Percentiles rank a stretch among this genome's conserved stretches.
Conservation (phyloP, 2,113 vertebrate genomes). For the Bubo blakistoni region DNA sequence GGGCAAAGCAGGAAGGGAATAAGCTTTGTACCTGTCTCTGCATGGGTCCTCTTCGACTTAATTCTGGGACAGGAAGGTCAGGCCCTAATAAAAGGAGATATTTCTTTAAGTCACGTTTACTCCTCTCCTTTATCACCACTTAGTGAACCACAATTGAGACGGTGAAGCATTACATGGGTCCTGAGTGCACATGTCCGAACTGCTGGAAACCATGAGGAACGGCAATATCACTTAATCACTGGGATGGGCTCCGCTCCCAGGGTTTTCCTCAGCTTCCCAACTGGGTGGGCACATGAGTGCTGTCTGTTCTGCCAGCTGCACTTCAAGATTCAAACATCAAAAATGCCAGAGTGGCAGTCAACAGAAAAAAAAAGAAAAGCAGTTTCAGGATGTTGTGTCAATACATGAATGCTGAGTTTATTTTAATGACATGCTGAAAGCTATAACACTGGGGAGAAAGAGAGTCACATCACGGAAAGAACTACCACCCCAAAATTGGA, state of each 20-base stretch:
- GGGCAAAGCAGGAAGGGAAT: not conserved
- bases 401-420: not conserved
- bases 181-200: not conserved
- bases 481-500: not conserved
- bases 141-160: not conserved
- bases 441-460: not conserved
- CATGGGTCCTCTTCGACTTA: not conserved
- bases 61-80: not conserved
- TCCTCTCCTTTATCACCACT: not conserved
- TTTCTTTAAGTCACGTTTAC: not conserved
- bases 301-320: not conserved
- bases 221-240: not conserved
- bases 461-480: not conserved
- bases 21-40: not conserved
- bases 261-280: not conserved
- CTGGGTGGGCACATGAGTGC: rapidly evolving
- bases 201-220: not conserved
- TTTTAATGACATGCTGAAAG: not conserved
- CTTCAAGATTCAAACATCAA: not conserved
- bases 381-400: not conserved
- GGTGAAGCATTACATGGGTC: not conserved
- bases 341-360: not conserved
- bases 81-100: not conserved
- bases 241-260: not conserved
- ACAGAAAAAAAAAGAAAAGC: not conserved